These are phyloP conservation scores for Rhyacichthys aspro DNA, from an alignment of 2,797 vertebrate genomes.

Conservation along the genomic window DNA sequence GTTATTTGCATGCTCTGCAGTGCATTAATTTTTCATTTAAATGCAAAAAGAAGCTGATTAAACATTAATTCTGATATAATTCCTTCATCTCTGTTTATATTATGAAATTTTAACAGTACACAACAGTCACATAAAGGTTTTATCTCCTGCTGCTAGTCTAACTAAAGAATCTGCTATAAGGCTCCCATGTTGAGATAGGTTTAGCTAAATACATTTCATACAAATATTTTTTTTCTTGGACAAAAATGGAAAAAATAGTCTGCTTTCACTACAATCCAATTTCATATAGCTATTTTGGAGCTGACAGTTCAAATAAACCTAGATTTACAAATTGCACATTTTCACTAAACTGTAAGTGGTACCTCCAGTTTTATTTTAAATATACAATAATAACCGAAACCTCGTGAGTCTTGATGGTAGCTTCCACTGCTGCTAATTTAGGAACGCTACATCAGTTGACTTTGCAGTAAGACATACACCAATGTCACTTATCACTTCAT, in stretches of 20 bases:
- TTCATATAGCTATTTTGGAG: not conserved
- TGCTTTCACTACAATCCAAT: not conserved
- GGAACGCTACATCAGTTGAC: conserved; percentile 27
- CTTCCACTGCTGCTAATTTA: conserved; percentile 36
- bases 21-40: conserved; percentile 46
- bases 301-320: not conserved
- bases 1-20: conserved; percentile 50
- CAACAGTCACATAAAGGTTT: conserved; percentile 1
- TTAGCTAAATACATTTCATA: too few species aligned
- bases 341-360: not conserved
- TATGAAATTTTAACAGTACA: conserved; percentile 8
- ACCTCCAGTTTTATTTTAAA: not conserved
- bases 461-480: conserved; percentile 19
- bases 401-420: conserved; percentile 21
- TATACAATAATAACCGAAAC: conserved; percentile 11
- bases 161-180: too few species aligned
- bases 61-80: conserved; percentile 21
- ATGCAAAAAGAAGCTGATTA: conserved; percentile 33
- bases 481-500: not conserved
- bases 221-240: too few species aligned
- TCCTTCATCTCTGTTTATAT: conserved; percentile 32
- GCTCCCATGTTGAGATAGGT: too few species aligned
- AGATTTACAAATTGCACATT: conserved; percentile 1
- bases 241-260: not conserved
- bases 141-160: conserved; percentile 38